A percentile compares a stretch with the other conserved stretches of the same genome.
phyloP scores from a whole-genome alignment of 1,140 invertebrate genomes.

The Bemisia tabaci region DNA sequence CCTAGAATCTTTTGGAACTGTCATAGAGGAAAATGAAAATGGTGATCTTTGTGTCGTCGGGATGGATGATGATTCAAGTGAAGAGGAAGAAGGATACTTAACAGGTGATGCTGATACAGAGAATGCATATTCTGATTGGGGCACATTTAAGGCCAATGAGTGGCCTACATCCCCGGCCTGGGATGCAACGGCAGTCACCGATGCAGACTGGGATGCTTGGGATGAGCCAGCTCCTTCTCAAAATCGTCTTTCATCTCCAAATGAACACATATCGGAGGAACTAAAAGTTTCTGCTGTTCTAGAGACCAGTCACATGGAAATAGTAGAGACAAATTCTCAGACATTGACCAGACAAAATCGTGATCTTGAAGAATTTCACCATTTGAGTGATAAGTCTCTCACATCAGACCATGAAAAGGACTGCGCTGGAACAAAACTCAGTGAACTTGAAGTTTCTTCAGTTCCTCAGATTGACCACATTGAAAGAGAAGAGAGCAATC shows the following conservation, averaged over 20 bases:
- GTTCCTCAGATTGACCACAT: no score
- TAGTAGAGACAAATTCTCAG: no score
- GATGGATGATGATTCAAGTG: background rate
- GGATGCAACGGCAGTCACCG: background rate
- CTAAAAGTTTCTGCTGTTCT: no score
- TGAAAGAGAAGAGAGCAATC: no score
- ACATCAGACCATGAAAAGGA: no score
- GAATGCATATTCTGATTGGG: background rate
- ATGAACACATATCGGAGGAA: no score
- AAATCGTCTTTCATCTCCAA: background rate
- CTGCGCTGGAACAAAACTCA: no score
- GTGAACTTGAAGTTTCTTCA: no score
- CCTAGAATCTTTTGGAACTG: background rate
- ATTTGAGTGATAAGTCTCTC: no score
- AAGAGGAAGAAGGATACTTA: background rate
- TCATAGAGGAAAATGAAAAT: background rate
- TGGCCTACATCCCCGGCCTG: background rate
- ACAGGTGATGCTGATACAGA: background rate
- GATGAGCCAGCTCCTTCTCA: background rate
- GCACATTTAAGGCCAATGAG: background rate
- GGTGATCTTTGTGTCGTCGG: background rate
- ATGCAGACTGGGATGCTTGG: background rate
- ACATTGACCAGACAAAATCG: no score
- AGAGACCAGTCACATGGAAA: no score
- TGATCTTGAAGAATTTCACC: no score